Conservation (phyloP, 2,888 invertebrate genomes). For the Zygogramma bicolorata region DNA sequence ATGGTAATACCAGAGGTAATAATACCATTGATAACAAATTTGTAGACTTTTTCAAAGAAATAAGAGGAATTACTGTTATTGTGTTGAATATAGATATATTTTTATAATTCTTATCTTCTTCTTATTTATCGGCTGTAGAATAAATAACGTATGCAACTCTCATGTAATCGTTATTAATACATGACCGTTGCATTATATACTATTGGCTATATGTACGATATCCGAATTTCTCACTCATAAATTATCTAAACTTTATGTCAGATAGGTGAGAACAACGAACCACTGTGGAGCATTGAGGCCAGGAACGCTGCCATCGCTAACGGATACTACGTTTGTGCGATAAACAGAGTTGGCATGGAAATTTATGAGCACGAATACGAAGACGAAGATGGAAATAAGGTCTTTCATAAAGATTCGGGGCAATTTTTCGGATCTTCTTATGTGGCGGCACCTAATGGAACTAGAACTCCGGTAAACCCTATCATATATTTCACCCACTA, state of each 20-base stretch:
- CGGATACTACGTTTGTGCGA: slow-evolving; percentile 91
- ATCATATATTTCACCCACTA: background rate
- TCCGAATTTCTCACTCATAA: too few species aligned
- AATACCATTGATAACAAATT: too few species aligned
- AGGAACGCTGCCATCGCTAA: slow-evolving; percentile 96
- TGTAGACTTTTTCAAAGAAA: too few species aligned
- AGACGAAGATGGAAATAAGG: slow-evolving; percentile 82
- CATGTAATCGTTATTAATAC: too few species aligned
- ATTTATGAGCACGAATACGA: slow-evolving; percentile 84
- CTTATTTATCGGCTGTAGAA: too few species aligned
- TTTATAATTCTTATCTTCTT: too few species aligned
- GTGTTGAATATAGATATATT: too few species aligned
- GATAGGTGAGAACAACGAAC: slow-evolving; percentile 80
- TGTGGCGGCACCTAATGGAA: slow-evolving; percentile 92
- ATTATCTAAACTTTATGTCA: background rate
- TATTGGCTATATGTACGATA: too few species aligned
- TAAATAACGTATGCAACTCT: too few species aligned
- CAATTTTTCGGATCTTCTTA: slow-evolving; percentile 97
- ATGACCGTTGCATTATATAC: too few species aligned
- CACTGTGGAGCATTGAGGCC: slow-evolving; percentile 96
- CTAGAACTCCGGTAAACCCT: slow-evolving; percentile 81
- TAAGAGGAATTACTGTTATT: too few species aligned
- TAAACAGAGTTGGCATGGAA: slow-evolving; percentile 95
- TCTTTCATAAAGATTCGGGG: slow-evolving; percentile 81
- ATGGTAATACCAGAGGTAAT: too few species aligned